A percentile compares a stretch with the other conserved stretches of the same genome.
These are phyloP conservation scores for Hassar affinis DNA, from an alignment of 2,113 vertebrate species.

Conservation along the genomic window DNA sequence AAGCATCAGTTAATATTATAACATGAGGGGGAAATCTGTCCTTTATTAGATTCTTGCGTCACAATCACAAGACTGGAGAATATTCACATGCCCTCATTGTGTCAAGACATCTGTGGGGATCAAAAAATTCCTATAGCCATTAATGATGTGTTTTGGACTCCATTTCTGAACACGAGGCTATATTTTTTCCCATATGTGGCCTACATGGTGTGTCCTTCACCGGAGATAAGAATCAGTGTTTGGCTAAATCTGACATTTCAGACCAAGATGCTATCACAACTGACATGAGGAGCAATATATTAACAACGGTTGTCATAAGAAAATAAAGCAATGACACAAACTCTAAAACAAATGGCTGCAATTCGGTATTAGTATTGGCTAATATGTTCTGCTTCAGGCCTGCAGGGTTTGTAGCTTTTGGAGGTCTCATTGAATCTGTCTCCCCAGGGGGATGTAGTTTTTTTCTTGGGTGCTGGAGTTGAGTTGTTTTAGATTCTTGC, in stretches of 20 bases:
- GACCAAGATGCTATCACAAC: not conserved
- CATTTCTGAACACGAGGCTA: not conserved
- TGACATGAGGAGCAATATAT: not conserved
- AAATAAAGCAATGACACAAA: not conserved
- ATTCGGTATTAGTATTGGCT: not conserved
- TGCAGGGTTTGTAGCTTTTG: slow-evolving; percentile 2
- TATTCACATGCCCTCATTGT: not conserved
- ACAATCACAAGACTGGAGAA: not conserved
- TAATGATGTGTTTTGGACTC: not conserved
- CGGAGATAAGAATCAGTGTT: not conserved
- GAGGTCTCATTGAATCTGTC: not conserved
- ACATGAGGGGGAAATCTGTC: slow-evolving; percentile 6
- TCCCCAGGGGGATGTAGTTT: too few species aligned
- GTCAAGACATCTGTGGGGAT: not conserved
- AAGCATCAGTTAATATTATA: slow-evolving; percentile 30
- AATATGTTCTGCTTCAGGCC: not conserved
- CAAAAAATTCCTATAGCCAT: slow-evolving; percentile 1
- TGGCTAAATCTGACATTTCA: slow-evolving; percentile 5
- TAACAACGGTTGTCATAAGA: not conserved
- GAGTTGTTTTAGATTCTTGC: slow-evolving; percentile 18
- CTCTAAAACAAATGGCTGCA: not conserved
- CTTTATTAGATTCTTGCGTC: slow-evolving; percentile 8
- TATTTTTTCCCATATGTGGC: not conserved
- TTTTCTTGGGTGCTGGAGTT: slow-evolving; percentile 11
- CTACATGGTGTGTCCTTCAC: not conserved